These are phyloP conservation scores for Kryptolebias marmoratus DNA, from an alignment of 2,113 vertebrate species.

Conservation along the genomic window DNA sequence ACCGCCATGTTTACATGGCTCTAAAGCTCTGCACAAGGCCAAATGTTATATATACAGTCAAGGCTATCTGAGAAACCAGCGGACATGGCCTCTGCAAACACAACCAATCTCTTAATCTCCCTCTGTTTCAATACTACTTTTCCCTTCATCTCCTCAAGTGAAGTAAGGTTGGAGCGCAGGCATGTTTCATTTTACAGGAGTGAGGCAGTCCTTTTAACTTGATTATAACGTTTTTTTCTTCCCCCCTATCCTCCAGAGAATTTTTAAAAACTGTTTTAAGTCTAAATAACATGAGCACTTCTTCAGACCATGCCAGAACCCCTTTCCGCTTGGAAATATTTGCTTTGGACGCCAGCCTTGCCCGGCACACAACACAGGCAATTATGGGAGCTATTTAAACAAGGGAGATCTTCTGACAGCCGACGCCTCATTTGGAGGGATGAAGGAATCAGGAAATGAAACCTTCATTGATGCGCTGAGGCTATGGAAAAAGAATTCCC, in stretches of 20 bases:
- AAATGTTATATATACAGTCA: constrained; percentile 80
- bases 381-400: constrained; percentile 80
- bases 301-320: constrained; percentile 74
- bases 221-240: constrained; percentile 73
- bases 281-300: constrained; percentile 79
- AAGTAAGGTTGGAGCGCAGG: constrained; percentile 54
- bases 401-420: constrained; percentile 75
- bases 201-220: constrained; percentile 73
- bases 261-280: constrained; percentile 68
- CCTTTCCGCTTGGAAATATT: constrained; percentile 84
- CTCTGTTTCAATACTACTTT: constrained; percentile 69
- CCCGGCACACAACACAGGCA: constrained; percentile 79
- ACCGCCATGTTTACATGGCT: constrained; percentile 71
- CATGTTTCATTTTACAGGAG: constrained; percentile 72
- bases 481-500: constrained; percentile 72
- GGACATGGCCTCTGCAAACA: constrained; percentile 77
- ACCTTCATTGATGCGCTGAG: constrained; percentile 75
- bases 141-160: constrained; percentile 40
- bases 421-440: constrained; percentile 77
- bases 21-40: constrained; percentile 68
- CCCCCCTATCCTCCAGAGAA: constrained; percentile 66
- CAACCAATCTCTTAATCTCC: constrained; percentile 79
- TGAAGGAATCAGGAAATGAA: constrained; percentile 79
- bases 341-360: constrained; percentile 78
- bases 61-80: constrained; percentile 77